Evolutionary conservation across 2,797 vertebrate genomes (phyloP).

Genomic region (Gadopsis bispinosus): DNA sequence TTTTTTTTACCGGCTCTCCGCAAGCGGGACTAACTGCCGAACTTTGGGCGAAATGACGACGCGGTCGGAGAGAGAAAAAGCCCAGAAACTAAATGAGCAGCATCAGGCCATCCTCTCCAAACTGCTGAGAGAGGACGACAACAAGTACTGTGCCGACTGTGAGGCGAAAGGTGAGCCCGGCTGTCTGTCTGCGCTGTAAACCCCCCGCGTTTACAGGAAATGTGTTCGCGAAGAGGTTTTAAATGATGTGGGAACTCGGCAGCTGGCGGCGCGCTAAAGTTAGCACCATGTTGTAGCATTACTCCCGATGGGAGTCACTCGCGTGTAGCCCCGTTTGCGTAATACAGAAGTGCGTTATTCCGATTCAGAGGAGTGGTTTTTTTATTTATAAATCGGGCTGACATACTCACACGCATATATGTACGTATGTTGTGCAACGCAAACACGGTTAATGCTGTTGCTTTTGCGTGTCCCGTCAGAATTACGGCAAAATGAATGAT

Average conservation of each 20-base stretch:
- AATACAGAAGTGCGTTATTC: neutral
- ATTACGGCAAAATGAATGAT: constrained; percentile 24
- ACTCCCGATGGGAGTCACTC: constrained; percentile 10
- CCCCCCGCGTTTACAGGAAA: too few species aligned
- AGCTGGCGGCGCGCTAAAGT: constrained; percentile 22
- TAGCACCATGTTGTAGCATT: constrained; percentile 26
- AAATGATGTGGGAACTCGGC: neutral
- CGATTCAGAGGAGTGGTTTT: accelerated
- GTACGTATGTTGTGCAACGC: neutral
- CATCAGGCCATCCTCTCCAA: constrained; percentile 92
- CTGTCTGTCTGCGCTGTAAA: neutral
- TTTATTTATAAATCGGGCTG: too few species aligned
- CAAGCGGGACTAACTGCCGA: neutral
- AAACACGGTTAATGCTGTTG: neutral
- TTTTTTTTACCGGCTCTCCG: constrained; percentile 1
- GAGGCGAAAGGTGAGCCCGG: constrained; percentile 89
- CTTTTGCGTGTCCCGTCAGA: neutral
- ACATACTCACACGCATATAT: neutral
- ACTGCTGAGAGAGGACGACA: constrained; percentile 91
- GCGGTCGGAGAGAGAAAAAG: constrained; percentile 92
- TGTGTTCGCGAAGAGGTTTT: neutral
- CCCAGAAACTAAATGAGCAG: constrained; percentile 94
- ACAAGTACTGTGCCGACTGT: constrained; percentile 95
- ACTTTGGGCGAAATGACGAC: constrained; percentile 85
- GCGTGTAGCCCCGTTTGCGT: neutral